These are phyloP conservation scores for Halesus radiatus DNA, from an alignment of 1,140 invertebrate genomes.

Conservation along the genomic window DNA sequence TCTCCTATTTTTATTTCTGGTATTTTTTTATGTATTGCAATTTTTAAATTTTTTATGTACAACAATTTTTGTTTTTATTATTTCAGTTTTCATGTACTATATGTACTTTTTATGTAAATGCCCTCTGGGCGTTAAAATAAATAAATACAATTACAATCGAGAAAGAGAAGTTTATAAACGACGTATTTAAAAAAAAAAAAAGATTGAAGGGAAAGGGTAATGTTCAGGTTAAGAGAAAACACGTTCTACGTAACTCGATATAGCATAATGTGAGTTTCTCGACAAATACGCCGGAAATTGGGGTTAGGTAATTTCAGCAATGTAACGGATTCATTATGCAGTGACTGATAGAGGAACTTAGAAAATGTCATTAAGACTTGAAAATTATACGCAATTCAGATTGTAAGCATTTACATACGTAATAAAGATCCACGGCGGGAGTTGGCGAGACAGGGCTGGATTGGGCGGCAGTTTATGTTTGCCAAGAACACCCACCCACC, in stretches of 20 bases:
- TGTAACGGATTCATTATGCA: conserved; percentile 3
- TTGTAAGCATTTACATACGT: conserved; percentile 25
- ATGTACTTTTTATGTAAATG: no score
- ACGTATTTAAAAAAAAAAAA: no score
- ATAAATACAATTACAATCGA: no score
- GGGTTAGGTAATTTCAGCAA: neutral
- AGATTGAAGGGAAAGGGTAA: neutral
- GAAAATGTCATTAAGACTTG: conserved; percentile 39
- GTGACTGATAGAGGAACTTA: conserved; percentile 26
- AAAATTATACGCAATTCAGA: conserved; percentile 32
- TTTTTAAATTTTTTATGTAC: no score
- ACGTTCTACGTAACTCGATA: neutral
- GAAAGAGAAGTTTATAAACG: no score
- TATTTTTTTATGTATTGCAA: no score
- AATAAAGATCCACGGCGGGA: neutral
- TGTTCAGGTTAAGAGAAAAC: neutral
- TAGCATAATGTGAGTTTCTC: neutral
- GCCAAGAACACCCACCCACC: no score
- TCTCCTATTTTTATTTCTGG: no score
- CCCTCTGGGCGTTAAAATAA: no score
- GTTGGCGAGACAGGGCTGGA: neutral
- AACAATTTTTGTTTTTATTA: no score
- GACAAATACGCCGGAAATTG: neutral
- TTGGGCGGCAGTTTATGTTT: neutral
- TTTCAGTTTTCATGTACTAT: no score